Conservation (phyloP, 2,888 invertebrate species). For the Rapana venosa region DNA sequence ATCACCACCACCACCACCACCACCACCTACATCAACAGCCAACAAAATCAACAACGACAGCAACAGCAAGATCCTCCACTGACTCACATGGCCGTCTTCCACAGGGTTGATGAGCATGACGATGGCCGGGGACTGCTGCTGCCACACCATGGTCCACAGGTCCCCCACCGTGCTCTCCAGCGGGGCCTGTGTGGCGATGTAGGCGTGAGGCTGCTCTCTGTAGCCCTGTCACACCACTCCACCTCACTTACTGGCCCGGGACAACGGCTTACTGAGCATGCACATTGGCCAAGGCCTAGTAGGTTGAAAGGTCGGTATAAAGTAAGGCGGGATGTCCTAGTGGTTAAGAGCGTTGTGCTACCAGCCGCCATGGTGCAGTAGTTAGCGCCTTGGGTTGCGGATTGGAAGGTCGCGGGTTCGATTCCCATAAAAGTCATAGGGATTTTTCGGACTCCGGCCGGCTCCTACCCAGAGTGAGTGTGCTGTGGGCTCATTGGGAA, state of each 20-base stretch:
- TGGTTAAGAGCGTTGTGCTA: no score
- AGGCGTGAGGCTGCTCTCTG: slow-evolving; percentile 88
- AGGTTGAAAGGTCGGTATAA: no score
- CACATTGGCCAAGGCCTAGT: no score
- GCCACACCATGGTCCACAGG: slow-evolving; percentile 98
- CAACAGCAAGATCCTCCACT: background rate
- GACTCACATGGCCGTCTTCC: slow-evolving; percentile 87
- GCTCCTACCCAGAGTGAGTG: no score
- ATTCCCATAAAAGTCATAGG: no score
- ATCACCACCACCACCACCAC: background rate
- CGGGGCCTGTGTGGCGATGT: slow-evolving; percentile 95
- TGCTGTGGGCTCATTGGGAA: no score
- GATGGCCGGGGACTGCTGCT: slow-evolving; percentile 91
- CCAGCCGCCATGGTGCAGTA: no score
- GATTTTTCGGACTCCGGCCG: no score
- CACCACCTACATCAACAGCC: background rate
- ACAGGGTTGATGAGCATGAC: slow-evolving; percentile 93
- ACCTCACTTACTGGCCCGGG: background rate
- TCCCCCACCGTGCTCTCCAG: slow-evolving; percentile 89
- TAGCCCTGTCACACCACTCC: background rate
- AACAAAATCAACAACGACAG: background rate
- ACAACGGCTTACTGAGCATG: no score
- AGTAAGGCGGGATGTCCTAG: no score
- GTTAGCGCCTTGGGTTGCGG: no score
- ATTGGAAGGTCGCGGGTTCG: no score